Base-by-base conservation (phyloP, 2,888 invertebrate genomes). In the Ditula angustiorana region DNA sequence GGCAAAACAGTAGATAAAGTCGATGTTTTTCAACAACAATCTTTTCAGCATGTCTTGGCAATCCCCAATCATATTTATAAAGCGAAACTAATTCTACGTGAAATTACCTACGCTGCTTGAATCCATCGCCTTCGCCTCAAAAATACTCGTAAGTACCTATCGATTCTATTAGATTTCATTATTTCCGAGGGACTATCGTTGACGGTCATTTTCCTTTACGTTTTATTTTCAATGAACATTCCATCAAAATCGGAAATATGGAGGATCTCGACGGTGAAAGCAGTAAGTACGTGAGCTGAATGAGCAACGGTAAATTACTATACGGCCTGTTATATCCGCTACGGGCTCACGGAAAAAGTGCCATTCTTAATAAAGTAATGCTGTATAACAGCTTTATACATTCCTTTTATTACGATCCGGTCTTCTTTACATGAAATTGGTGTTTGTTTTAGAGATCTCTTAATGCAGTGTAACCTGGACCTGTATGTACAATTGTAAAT, bases 151-250 rank as follows among this genome's bases (percentile, higher is more conserved):
- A n/a, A n/a, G 19, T 41, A 41, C 41, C 19, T 41, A 41, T 41
- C 41, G 41, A 19, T 46, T 46, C 23, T 23, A 30, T 30, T 28
- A 30, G 28, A 28, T 50, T 30, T 30, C 16, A 49, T 26, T 49
- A 49, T 49, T 49, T 49, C 16, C 8, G 26, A 24, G 16, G 28
- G 28, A 28, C 11, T 49, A 16, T 28, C 26, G 13, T 49, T 0
- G 28, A 19, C 55, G 26, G 26, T 26, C 19, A 41, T 56, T 26
- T 55, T 56, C 37, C 33, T 37, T 37, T 19, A 24, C 44, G n/a
- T 26, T 49, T 59, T 50, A 59, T 59, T 47, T 55, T 47, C 47
- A 58, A 58, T 47, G 21, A 37, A 60, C 50, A 50, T 60, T 50
- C 21, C 41, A 60, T 58, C 28, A 47, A 58, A 24, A 47, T 58